Conservation (phyloP, 2,888 invertebrate genomes). For the Uloborus plumipes region DNA sequence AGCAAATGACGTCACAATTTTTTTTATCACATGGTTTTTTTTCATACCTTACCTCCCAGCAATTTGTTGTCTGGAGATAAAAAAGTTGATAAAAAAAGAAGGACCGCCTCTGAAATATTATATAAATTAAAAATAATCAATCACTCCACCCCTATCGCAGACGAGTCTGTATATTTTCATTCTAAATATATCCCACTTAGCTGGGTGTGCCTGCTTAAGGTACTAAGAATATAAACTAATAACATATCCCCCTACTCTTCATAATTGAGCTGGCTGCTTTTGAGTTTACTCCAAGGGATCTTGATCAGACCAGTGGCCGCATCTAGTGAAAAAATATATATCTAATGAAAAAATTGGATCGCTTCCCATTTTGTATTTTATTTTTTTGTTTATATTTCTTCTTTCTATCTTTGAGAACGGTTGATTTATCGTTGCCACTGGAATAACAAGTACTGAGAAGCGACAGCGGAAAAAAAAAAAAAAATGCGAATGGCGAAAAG, state of each 20-base stretch:
- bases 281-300: background rate
- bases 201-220: slow-evolving; percentile 26
- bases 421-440: slow-evolving; percentile 38
- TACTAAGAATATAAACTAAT: slow-evolving; percentile 29
- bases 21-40: no score
- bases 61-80: no score
- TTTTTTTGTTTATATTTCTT: slow-evolving; percentile 13
- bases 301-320: no score
- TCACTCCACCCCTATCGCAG: no score
- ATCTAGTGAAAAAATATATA: no score
- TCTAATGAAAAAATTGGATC: slow-evolving; percentile 29
- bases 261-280: slow-evolving; percentile 29
- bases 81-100: no score
- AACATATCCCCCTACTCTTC: slow-evolving; percentile 42
- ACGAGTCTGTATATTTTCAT: slow-evolving; percentile 2
- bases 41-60: no score
- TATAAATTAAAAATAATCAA: no score
- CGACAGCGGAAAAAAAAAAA: background rate
- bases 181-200: slow-evolving; percentile 36
- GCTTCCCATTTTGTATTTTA: slow-evolving; percentile 28
- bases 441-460: slow-evolving; percentile 36
- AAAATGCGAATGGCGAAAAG: background rate
- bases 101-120: no score
- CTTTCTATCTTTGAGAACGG: slow-evolving; percentile 12
- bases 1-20: no score